phyloP scores from a whole-genome alignment of 2,888 invertebrate genomes.

The Acanthosepion esculentum region DNA sequence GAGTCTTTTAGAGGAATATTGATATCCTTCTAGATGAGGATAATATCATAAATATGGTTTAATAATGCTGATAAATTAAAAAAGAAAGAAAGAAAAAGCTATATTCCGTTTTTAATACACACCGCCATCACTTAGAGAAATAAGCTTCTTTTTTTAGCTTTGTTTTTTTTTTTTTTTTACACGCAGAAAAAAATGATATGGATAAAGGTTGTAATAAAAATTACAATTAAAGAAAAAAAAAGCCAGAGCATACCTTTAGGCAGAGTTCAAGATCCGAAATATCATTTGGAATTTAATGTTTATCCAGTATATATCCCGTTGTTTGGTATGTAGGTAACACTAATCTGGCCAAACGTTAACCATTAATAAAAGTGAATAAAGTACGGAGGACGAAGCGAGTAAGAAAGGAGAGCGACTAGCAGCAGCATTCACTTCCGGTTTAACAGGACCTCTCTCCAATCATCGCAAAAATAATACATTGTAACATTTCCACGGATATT shows the following conservation, averaged over 20 bases:
- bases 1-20: not conserved
- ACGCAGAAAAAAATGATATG: not conserved
- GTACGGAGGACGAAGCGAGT: slow-evolving; percentile 9
- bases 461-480: not conserved
- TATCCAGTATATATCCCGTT: slow-evolving; percentile 22
- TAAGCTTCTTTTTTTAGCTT: not conserved
- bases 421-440: not conserved
- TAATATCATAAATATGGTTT: not conserved
- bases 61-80: not conserved
- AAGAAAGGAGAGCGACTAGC: slow-evolving; percentile 13
- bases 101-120: not conserved
- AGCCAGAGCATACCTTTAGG: slow-evolving; percentile 34
- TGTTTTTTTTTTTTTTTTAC: not conserved
- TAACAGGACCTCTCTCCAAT: not conserved
- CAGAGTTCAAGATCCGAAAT: slow-evolving; percentile 41
- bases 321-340: not conserved
- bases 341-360: not conserved
- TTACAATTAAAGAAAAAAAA: not conserved
- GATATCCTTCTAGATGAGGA: not conserved
- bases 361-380: not conserved
- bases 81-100: not conserved
- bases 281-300: slow-evolving; percentile 2
- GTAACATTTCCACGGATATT: not conserved
- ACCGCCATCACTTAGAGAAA: slow-evolving; percentile 15
- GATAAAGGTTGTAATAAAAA: not conserved